Conservation (phyloP, 2,888 invertebrate species). For the Eucera pruinosa region DNA sequence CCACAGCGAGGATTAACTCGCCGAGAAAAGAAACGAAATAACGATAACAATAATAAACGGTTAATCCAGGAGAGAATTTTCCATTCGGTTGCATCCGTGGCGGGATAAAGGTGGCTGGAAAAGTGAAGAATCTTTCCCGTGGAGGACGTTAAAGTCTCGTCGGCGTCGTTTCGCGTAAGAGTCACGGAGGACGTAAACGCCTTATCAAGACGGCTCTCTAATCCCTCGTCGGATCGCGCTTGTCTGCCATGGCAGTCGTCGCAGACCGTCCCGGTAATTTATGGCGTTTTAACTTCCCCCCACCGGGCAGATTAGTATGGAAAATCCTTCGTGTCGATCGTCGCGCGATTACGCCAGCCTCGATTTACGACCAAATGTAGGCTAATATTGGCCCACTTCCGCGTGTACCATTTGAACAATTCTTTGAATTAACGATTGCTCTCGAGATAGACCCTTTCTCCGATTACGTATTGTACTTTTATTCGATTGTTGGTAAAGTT, state of each 20-base stretch:
- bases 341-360: conserved; percentile 42
- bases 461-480: no score
- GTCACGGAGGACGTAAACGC: conserved; percentile 51
- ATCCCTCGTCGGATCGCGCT: conserved; percentile 58
- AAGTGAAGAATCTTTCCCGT: conserved; percentile 51
- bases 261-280: conserved; percentile 61
- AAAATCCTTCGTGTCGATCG: conserved; percentile 55
- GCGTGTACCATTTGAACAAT: neutral
- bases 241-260: conserved; percentile 49
- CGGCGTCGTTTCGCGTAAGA: conserved; percentile 50
- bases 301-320: conserved; percentile 63
- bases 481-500: no score
- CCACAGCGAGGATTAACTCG: no score
- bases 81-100: conserved; percentile 37
- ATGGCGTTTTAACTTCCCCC: conserved; percentile 68
- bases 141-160: conserved; percentile 54
- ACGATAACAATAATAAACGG: no score
- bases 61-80: conserved; percentile 33
- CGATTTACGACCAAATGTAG: conserved; percentile 31
- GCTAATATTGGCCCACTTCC: conserved; percentile 14
- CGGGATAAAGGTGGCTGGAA: conserved; percentile 48
- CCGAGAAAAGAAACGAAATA: no score
- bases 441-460: no score
- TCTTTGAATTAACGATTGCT: no score
- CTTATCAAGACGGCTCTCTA: conserved; percentile 60